phyloP scores from a whole-genome alignment of 2,797 vertebrate species.

The Gallinago stenura region DNA sequence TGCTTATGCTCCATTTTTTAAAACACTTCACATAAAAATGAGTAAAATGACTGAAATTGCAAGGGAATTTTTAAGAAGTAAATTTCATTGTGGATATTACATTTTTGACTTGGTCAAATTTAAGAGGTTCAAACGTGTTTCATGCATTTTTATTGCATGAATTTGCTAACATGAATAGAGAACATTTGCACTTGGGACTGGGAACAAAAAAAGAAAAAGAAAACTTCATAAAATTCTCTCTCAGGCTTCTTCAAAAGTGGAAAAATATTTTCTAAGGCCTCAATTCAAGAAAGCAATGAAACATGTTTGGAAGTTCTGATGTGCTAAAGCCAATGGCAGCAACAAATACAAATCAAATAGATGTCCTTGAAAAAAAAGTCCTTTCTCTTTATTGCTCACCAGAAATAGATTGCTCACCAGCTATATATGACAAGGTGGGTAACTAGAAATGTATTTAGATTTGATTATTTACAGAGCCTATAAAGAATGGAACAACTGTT shows the following conservation, averaged over 20 bases:
- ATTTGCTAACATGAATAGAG: neutral
- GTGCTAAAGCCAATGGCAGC: neutral
- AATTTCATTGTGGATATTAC: neutral
- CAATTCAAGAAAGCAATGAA: neutral
- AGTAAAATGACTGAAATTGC: neutral
- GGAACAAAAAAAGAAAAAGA: neutral
- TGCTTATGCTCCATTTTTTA: neutral
- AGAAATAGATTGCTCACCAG: slow-evolving; percentile 16
- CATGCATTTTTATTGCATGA: neutral
- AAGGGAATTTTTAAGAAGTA: neutral
- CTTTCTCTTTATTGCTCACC: slow-evolving; percentile 15
- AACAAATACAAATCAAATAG: slow-evolving; percentile 35
- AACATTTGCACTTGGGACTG: neutral
- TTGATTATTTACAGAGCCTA: neutral
- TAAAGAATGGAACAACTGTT: neutral
- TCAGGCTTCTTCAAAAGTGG: neutral
- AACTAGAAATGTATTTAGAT: slow-evolving; percentile 56
- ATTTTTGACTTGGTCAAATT: neutral
- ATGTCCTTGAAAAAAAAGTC: slow-evolving; percentile 41
- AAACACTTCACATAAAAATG: neutral
- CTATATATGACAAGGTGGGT: neutral
- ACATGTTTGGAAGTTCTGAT: neutral
- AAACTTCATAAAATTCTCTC: neutral
- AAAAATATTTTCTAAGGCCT: neutral
- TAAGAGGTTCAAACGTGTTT: neutral